Base-by-base conservation (phyloP, 1,140 invertebrate genomes). In the Batillaria attramentaria region DNA sequence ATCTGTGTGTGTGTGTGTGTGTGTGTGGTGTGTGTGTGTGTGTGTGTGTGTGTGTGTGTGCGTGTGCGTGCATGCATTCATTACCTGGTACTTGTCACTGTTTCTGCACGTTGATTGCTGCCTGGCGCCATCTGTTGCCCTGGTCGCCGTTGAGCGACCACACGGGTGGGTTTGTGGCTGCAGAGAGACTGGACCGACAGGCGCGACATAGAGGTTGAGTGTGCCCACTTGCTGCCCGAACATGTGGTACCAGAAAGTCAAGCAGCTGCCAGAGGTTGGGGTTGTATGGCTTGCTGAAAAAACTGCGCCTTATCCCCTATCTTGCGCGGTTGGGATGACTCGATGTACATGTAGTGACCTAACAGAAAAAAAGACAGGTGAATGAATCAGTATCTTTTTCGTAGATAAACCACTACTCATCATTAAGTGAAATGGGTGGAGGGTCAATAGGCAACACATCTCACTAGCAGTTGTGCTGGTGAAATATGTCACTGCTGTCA, bases 221-320 rank as follows among this genome's bases (percentile, higher is more conserved):
- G 70, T 76, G 20, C 84, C 87, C 65, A 89, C 80, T 46, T 77
- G 78, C 24, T 28, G 62, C 8, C 95, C 95, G 84, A 93, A 95
- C 95, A 96, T 95, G 85, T 95, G 94, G 84, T 91, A 94, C 92
- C 93, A 95, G 86, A 96, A 95, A 18, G 75, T 77, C 16, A 88
- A 65, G 70, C 86, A 87, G 68, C 79, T 81, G 31, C 80, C 84
- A 24, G 79, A n/a, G 1, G 81, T 83, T n/a, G 24, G 79, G 74
- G 6, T 57, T 60, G 62, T 85, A 81, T n/a, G 60, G 60, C 20
- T 84, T 77, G 57, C 83, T 81, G 46, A 81, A 57, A n/a, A 3
- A 88, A 77, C 35, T 81, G 72, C 5, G 89, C 89, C 60, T 84
- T 88, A 79, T 91, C 87, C 28, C 84, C 85, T 35, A 80, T 66